Percentiles rank a stretch among this genome's conserved stretches.
Conservation (phyloP, 2,113 vertebrate genomes). For the Phrynosoma blainvillii region DNA sequence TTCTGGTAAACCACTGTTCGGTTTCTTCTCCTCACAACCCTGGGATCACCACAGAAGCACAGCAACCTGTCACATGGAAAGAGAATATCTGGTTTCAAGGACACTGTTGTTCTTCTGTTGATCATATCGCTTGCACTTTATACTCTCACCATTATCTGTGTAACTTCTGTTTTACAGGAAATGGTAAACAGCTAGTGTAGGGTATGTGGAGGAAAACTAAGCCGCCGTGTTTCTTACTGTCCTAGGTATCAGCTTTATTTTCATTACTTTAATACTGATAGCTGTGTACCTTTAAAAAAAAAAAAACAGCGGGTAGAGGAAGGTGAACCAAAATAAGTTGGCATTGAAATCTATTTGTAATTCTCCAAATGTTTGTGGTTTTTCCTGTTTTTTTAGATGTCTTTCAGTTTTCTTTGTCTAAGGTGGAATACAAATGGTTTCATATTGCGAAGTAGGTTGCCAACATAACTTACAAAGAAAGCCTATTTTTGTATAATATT, state of each 20-base stretch:
- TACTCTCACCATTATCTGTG: slow-evolving; percentile 34
- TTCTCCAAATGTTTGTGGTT: slow-evolving; percentile 27
- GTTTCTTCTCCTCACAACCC: slow-evolving; percentile 45
- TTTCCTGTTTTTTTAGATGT: neutral
- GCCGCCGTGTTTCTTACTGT: slow-evolving; percentile 35
- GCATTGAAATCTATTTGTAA: slow-evolving; percentile 49
- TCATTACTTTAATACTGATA: slow-evolving; percentile 35
- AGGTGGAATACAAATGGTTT: slow-evolving; percentile 56
- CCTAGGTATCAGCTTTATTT: slow-evolving; percentile 36
- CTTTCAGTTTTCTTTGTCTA: slow-evolving; percentile 20
- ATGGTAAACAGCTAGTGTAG: neutral
- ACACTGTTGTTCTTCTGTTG: slow-evolving; percentile 45
- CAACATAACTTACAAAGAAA: slow-evolving; percentile 49
- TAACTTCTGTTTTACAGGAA: slow-evolving; percentile 35
- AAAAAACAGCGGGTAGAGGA: neutral
- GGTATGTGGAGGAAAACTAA: neutral
- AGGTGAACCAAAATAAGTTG: slow-evolving; percentile 28
- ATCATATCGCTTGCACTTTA: slow-evolving; percentile 26
- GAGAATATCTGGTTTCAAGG: slow-evolving; percentile 20
- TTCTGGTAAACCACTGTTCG: slow-evolving; percentile 44
- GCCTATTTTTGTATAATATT: slow-evolving; percentile 45
- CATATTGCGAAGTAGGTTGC: slow-evolving; percentile 43
- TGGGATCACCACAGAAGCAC: slow-evolving; percentile 50
- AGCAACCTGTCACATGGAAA: slow-evolving; percentile 51
- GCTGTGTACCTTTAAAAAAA: slow-evolving; percentile 23